These are phyloP conservation scores for Palaemon carinicauda DNA, from an alignment of 1,140 invertebrate genomes.

Conservation along the genomic window DNA sequence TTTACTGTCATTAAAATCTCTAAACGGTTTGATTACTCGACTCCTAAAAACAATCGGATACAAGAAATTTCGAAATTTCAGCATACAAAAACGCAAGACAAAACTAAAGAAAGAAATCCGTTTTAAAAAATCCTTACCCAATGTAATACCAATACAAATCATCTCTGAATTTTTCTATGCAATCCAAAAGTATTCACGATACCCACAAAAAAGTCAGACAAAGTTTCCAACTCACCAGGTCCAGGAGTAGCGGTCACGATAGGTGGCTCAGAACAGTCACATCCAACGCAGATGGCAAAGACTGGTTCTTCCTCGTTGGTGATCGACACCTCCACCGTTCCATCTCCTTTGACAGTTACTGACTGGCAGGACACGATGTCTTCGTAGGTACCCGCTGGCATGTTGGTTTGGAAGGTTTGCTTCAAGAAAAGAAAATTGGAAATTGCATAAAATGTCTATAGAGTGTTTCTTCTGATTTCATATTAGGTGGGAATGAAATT, in stretches of 20 bases:
- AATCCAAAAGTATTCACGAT: not conserved
- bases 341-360: slow-evolving; percentile 63
- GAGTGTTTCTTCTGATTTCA: no score
- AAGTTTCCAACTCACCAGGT: slow-evolving; percentile 21
- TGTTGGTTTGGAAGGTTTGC: slow-evolving; percentile 70
- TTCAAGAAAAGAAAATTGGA: slow-evolving; percentile 64
- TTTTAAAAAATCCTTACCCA: no score
- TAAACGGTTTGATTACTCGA: no score
- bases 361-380: slow-evolving; percentile 83
- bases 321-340: slow-evolving; percentile 56
- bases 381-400: slow-evolving; percentile 83
- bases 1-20: no score
- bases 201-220: not conserved
- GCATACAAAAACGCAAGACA: no score
- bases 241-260: slow-evolving; percentile 42
- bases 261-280: slow-evolving; percentile 51
- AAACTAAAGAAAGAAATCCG: no score
- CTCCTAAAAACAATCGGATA: no score
- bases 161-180: not conserved
- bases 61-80: no score
- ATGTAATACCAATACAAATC: no score
- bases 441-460: no score
- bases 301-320: slow-evolving; percentile 60
- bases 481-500: not conserved
- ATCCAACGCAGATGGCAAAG: slow-evolving; percentile 61